Conservation (phyloP, 35 echinoderm and acorn worm species). For the Lytechinus pictus region DNA sequence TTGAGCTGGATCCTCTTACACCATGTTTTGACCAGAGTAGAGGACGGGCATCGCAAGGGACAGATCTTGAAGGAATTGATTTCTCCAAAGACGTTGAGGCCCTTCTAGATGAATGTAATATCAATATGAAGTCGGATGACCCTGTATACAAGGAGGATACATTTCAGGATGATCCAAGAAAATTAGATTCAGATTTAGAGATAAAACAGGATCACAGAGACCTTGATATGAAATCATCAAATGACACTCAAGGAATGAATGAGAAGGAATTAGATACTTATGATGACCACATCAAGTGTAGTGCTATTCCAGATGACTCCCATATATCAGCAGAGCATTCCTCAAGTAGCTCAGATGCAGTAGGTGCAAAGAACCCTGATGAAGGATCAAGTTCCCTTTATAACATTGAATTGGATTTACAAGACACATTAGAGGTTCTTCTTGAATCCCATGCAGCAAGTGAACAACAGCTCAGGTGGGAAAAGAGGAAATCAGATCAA, state of each 20-base stretch:
- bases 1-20: conserved; percentile 33
- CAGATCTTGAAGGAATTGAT: conserved; percentile 28
- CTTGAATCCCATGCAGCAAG: background rate
- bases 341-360: background rate
- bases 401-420: background rate
- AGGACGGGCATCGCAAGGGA: background rate
- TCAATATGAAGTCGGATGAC: background rate
- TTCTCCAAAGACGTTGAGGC: conserved; percentile 23
- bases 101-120: background rate
- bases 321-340: background rate
- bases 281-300: background rate
- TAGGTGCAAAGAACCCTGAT: background rate
- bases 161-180: background rate
- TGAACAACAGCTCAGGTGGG: conserved; percentile 25
- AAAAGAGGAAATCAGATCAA: background rate
- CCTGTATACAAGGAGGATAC: background rate
- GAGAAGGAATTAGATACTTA: background rate
- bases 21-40: background rate
- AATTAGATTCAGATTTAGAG: background rate
- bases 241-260: background rate
- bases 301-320: background rate
- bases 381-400: conserved; percentile 5
- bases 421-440: background rate
- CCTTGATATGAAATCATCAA: background rate
- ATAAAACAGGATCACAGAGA: background rate